These are phyloP conservation scores for Trichacis sp. DNA, from an alignment of 2,888 invertebrate genomes.

Conservation along the genomic window DNA sequence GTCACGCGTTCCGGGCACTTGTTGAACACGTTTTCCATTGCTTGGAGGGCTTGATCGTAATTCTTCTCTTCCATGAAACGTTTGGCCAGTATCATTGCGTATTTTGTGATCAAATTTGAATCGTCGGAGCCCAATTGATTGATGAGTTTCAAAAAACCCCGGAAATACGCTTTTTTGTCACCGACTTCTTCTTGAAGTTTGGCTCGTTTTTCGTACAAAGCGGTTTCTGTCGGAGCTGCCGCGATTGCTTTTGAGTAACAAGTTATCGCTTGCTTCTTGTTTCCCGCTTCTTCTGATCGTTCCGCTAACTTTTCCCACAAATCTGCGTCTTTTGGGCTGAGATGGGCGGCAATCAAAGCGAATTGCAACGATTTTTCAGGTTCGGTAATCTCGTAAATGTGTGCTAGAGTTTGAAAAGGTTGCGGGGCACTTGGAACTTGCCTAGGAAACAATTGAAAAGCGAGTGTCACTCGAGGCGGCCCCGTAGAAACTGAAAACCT, in stretches of 20 bases:
- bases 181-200: slow-evolving; percentile 76
- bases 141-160: slow-evolving; percentile 81
- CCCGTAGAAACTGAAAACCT: too few relatives aligned
- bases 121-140: slow-evolving; percentile 73
- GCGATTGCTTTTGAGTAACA: slow-evolving; percentile 87
- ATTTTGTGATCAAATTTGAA: slow-evolving; percentile 76
- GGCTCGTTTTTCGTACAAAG: slow-evolving; percentile 80
- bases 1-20: slow-evolving; percentile 80
- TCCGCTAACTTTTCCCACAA: slow-evolving; percentile 90
- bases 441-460: slow-evolving; percentile 52
- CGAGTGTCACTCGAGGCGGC: too few relatives aligned
- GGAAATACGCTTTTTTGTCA: slow-evolving; percentile 76
- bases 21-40: slow-evolving; percentile 81
- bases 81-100: slow-evolving; percentile 80
- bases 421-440: slow-evolving; percentile 85
- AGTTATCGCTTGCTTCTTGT: slow-evolving; percentile 82
- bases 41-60: slow-evolving; percentile 79
- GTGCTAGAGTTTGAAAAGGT: slow-evolving; percentile 90
- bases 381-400: slow-evolving; percentile 87
- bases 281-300: slow-evolving; percentile 79
- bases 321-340: slow-evolving; percentile 82
- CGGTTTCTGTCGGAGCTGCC: slow-evolving; percentile 78
- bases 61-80: slow-evolving; percentile 82
- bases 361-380: slow-evolving; percentile 87
- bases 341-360: slow-evolving; percentile 85